Evolutionary conservation across 2,888 invertebrate genomes (phyloP).

Genomic region (Agrilus cyanescens): DNA sequence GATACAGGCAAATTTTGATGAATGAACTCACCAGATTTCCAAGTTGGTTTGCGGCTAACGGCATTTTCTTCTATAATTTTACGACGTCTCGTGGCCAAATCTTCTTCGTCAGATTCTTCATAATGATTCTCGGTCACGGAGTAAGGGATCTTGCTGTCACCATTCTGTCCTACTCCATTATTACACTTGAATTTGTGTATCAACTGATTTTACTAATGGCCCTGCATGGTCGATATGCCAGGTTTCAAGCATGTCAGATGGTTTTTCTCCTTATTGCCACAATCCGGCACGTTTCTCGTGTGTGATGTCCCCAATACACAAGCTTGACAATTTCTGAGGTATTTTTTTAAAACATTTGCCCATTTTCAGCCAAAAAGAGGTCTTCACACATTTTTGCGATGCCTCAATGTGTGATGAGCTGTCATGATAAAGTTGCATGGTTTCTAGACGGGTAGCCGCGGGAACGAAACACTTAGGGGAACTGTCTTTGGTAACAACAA

Average conservation of each 20-base stretch:
- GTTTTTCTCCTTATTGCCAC: conserved; percentile 13
- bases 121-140: too few relatives aligned
- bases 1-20: too few relatives aligned
- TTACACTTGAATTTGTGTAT: conserved; percentile 11
- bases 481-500: not conserved
- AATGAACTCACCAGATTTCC: too few relatives aligned
- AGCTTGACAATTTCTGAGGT: conserved; percentile 9
- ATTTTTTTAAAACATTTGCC: conserved; percentile 5
- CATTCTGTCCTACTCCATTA: too few relatives aligned
- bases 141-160: too few relatives aligned
- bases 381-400: conserved; percentile 1
- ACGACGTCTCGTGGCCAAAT: too few relatives aligned
- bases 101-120: too few relatives aligned
- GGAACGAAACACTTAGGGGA: conserved; percentile 9
- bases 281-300: conserved; percentile 13
- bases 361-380: conserved; percentile 3
- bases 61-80: too few relatives aligned
- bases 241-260: conserved; percentile 5
- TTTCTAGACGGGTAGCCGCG: conserved; percentile 6
- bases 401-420: conserved; percentile 8
- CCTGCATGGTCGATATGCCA: conserved; percentile 19
- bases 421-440: conserved; percentile 10
- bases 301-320: conserved; percentile 16
- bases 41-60: too few relatives aligned
- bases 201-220: conserved; percentile 13